phyloP scores from a whole-genome alignment of 2,113 vertebrate genomes.

The Microtus montanus region DNA sequence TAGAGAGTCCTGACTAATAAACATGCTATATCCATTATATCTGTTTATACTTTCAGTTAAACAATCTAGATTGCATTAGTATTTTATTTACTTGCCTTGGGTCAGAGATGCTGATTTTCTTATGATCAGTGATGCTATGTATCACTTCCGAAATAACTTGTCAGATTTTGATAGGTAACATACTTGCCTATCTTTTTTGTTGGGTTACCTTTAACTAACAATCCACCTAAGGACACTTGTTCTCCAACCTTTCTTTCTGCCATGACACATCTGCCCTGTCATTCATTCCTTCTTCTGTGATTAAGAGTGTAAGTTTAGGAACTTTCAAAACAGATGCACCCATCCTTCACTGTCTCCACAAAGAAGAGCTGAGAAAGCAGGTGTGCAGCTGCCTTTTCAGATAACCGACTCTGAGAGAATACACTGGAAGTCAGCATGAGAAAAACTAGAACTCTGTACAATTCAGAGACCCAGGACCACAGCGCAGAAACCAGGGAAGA shows the following conservation, averaged over 20 bases:
- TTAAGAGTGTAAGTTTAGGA: not conserved
- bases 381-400: not conserved
- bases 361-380: not conserved
- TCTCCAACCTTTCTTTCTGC: not conserved
- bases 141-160: not conserved
- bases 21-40: not conserved
- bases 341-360: not conserved
- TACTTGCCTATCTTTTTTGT: not conserved
- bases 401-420: not conserved
- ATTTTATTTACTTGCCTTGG: not conserved
- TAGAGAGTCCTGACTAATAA: not conserved
- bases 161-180: conserved; percentile 6
- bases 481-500: too few relatives aligned
- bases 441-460: not conserved
- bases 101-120: not conserved
- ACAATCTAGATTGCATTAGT: not conserved
- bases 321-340: not conserved
- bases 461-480: not conserved
- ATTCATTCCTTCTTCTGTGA: not conserved
- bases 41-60: not conserved
- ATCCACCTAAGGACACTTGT: not conserved
- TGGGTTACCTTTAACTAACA: not conserved
- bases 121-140: not conserved
- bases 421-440: not conserved
- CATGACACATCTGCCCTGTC: not conserved